Conservation (phyloP, 2,797 vertebrate genomes). For the Microctenopoma stevenorrisi region DNA sequence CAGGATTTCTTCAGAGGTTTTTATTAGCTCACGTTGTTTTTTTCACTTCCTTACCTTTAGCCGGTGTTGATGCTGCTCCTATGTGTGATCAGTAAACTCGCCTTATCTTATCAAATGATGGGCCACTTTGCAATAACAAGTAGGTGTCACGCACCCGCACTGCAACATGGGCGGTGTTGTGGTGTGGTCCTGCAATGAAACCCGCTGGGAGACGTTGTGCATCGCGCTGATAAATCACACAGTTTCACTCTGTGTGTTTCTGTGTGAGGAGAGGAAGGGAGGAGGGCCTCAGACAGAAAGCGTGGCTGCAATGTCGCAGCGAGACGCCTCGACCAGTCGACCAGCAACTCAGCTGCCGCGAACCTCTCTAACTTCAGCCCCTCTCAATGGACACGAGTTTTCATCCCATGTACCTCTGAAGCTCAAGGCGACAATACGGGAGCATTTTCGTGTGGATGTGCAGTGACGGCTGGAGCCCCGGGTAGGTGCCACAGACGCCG, state of each 20-base stretch:
- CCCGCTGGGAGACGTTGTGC: background rate
- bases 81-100: background rate
- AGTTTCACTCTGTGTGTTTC: conserved; percentile 19
- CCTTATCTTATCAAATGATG: background rate
- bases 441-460: conserved; percentile 37
- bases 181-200: background rate
- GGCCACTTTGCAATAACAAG: background rate
- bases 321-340: conserved; percentile 46
- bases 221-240: background rate
- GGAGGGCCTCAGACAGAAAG: conserved; percentile 62
- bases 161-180: background rate
- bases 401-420: too few species aligned
- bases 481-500: conserved; percentile 21
- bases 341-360: conserved; percentile 22
- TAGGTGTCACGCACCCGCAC: conserved; percentile 13
- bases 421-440: background rate
- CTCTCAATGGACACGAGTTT: conserved; percentile 15
- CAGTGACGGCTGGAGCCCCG: conserved; percentile 52
- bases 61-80: background rate
- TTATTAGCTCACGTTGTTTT: background rate
- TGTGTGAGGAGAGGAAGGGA: conserved; percentile 38
- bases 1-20: too few species aligned
- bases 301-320: conserved; percentile 73
- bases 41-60: too few species aligned
- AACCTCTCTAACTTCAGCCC: conserved; percentile 35